phyloP scores from a whole-genome alignment of 2,797 vertebrate genomes.

The Myripristis murdjan region DNA sequence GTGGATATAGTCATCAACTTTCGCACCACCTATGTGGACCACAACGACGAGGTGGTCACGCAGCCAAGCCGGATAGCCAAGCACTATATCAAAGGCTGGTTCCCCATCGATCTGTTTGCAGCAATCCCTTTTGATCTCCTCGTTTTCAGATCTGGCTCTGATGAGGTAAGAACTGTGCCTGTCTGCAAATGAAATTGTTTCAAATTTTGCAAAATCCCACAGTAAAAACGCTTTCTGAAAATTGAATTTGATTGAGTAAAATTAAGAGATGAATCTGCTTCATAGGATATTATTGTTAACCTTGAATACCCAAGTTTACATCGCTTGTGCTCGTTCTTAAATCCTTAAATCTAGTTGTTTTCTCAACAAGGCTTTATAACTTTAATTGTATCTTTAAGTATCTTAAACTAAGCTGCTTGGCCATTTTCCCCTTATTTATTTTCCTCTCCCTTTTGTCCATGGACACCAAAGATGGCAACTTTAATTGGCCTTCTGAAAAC shows the following conservation, averaged over 20 bases:
- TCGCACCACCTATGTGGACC: conserved; percentile 95
- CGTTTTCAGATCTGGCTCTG: conserved; percentile 94
- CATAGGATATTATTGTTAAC: not conserved
- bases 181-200: conserved; percentile 1
- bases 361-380: not conserved
- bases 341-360: not conserved
- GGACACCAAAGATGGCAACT: conserved; percentile 88
- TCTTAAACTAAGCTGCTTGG: conserved; percentile 5
- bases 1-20: conserved; percentile 98
- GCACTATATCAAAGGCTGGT: conserved; percentile 98
- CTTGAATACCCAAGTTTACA: not conserved
- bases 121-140: conserved; percentile 97
- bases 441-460: conserved; percentile 20
- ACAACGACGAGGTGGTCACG: conserved; percentile 94
- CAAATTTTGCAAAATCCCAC: too few species aligned
- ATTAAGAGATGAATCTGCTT: not conserved
- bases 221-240: too few species aligned
- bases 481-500: conserved; percentile 97
- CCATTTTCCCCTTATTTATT: conserved; percentile 21
- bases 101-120: conserved; percentile 96
- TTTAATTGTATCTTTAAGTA: too few species aligned
- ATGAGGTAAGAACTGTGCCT: conserved; percentile 88
- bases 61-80: conserved; percentile 92
- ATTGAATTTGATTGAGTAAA: not conserved
- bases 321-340: not conserved